Conservation (phyloP, 2,797 vertebrate species). For the Furcifer pardalis region DNA sequence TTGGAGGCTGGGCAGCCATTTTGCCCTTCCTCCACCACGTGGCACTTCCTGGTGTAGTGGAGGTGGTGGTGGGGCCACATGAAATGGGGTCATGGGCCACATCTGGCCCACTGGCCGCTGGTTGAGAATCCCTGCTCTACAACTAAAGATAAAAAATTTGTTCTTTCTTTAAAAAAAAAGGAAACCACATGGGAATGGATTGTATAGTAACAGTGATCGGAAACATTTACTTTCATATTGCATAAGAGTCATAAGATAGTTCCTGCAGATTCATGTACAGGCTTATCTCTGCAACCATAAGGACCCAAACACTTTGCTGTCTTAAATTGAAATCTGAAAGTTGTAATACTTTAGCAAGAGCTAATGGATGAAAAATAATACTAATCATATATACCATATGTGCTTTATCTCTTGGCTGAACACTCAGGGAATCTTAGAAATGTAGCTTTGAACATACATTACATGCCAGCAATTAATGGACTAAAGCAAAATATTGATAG, state of each 20-base stretch:
- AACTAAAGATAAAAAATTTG: not conserved
- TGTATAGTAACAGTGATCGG: not conserved
- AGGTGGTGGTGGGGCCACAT: no score
- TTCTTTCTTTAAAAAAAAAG: not conserved
- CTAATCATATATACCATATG: not conserved
- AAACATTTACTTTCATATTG: not conserved
- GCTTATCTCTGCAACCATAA: constrained; percentile 20
- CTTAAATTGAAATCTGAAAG: constrained; percentile 22
- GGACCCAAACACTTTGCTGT: not conserved
- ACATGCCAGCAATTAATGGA: not conserved
- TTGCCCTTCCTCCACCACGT: no score
- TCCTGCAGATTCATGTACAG: not conserved
- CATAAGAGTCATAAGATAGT: constrained; percentile 4
- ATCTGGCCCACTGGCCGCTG: no score
- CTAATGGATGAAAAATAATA: not conserved
- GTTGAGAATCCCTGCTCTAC: no score
- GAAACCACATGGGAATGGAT: not conserved
- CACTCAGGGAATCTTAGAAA: not conserved
- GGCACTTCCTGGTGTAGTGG: no score
- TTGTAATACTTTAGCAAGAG: constrained; percentile 10
- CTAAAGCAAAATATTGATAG: not conserved
- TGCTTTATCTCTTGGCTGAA: not conserved
- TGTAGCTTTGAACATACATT: not conserved
- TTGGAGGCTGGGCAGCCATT: no score
- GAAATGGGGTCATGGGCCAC: no score